These are phyloP conservation scores for Phocoena sinus DNA, from an alignment of 2,113 vertebrate genomes.

Conservation along the genomic window DNA sequence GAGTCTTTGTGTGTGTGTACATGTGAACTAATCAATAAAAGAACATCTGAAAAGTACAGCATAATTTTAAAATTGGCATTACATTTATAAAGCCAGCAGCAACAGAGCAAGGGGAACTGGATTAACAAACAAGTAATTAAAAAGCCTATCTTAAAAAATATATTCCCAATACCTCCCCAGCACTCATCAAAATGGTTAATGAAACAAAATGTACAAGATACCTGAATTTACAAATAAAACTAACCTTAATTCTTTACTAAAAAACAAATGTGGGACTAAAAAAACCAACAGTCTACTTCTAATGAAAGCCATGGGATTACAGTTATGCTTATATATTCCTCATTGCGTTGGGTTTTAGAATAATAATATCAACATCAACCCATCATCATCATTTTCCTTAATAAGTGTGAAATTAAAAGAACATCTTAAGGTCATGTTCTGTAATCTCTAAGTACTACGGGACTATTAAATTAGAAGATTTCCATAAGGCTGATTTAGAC, in stretches of 20 bases:
- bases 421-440: neutral
- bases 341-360: neutral
- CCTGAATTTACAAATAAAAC: neutral
- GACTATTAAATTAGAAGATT: neutral
- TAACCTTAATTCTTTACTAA: constrained; percentile 10
- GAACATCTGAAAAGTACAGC: neutral
- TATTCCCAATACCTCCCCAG: neutral
- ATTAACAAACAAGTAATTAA: constrained; percentile 33
- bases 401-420: neutral
- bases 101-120: neutral
- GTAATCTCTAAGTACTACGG: neutral
- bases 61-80: constrained; percentile 15
- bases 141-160: neutral
- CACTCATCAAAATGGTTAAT: constrained; percentile 22
- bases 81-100: neutral
- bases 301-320: neutral
- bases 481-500: neutral
- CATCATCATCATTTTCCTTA: neutral
- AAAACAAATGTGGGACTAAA: constrained; percentile 30
- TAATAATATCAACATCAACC: neutral
- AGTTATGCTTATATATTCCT: neutral
- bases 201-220: neutral
- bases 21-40: constrained; percentile 24
- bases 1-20: neutral
- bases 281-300: neutral